These are phyloP conservation scores for Sitta europaea DNA, from an alignment of 2,113 vertebrate genomes.

Conservation along the genomic window DNA sequence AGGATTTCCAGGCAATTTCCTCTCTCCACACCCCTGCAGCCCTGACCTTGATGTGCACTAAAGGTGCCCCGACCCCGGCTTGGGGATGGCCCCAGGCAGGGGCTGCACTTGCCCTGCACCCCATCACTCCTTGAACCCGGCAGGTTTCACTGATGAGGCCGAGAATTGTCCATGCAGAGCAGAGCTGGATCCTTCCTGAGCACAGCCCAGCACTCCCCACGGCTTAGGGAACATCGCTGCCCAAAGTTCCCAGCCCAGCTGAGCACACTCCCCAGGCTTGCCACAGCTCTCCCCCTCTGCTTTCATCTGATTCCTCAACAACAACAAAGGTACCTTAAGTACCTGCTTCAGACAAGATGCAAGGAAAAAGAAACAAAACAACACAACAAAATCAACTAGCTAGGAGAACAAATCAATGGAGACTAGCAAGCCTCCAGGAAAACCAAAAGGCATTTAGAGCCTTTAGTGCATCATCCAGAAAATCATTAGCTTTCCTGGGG, in stretches of 20 bases:
- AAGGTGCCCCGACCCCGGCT: background rate
- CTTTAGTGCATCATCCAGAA: background rate
- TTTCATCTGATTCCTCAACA: background rate
- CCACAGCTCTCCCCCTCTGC: background rate
- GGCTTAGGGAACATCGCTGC: no score
- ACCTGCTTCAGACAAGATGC: background rate
- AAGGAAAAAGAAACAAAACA: background rate
- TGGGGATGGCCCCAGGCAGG: background rate
- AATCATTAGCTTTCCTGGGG: slow-evolving; percentile 16
- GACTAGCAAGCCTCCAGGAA: slow-evolving; percentile 2
- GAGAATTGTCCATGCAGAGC: background rate
- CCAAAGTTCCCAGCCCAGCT: fast-evolving
- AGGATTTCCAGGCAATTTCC: background rate
- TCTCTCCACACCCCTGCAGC: background rate
- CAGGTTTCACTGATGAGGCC: background rate
- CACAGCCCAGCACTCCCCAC: no score
- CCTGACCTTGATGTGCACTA: background rate
- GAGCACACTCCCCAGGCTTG: background rate
- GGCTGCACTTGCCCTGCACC: background rate
- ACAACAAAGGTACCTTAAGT: background rate
- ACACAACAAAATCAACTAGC: background rate
- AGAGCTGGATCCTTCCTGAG: background rate
- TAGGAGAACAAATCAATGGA: background rate
- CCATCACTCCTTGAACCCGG: background rate
- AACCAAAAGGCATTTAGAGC: slow-evolving; percentile 21